Evolutionary conservation across 2,888 invertebrate species (phyloP).

Genomic region (Colletes collaris): DNA sequence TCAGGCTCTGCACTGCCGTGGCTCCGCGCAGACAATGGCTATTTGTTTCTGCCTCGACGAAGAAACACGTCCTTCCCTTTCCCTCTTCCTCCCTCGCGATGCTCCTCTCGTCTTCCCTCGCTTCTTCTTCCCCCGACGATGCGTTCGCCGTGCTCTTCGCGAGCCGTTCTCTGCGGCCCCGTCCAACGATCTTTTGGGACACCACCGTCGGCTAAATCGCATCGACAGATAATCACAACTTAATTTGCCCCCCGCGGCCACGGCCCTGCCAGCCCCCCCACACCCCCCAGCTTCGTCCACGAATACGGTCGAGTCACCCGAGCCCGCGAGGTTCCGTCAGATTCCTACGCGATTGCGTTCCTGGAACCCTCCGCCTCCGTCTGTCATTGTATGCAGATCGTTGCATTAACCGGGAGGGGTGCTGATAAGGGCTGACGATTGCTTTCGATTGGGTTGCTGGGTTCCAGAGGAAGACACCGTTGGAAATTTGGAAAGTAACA

Average conservation of each 20-base stretch:
- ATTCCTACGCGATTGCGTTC: conserved; percentile 37
- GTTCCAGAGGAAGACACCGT: too few species aligned
- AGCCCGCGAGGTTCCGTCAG: conserved; percentile 22
- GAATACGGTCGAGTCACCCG: conserved; percentile 62
- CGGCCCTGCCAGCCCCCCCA: conserved; percentile 59
- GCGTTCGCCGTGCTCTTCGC: conserved; percentile 4
- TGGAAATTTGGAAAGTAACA: too few species aligned
- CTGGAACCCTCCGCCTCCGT: conserved; percentile 41
- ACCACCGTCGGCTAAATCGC: conserved; percentile 78
- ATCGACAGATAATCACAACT: conserved; percentile 83
- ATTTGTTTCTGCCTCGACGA: conserved; percentile 81
- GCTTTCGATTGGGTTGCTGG: too few species aligned
- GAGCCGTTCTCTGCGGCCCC: conserved; percentile 17
- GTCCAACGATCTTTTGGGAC: conserved; percentile 51
- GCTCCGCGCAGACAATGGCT: conserved; percentile 81
- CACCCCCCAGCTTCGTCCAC: background rate
- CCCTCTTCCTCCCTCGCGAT: conserved; percentile 39
- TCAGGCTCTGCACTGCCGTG: conserved; percentile 79
- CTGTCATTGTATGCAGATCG: conserved; percentile 73
- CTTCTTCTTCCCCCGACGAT: background rate
- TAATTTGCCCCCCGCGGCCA: conserved; percentile 81
- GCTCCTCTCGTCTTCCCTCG: conserved; percentile 18
- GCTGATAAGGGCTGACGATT: conserved; percentile 21
- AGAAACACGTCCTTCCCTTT: conserved; percentile 57
- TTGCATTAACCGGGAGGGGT: conserved; percentile 22